Base-by-base conservation (phyloP, 2,797 vertebrate genomes). In the Semotilus atromaculatus region DNA sequence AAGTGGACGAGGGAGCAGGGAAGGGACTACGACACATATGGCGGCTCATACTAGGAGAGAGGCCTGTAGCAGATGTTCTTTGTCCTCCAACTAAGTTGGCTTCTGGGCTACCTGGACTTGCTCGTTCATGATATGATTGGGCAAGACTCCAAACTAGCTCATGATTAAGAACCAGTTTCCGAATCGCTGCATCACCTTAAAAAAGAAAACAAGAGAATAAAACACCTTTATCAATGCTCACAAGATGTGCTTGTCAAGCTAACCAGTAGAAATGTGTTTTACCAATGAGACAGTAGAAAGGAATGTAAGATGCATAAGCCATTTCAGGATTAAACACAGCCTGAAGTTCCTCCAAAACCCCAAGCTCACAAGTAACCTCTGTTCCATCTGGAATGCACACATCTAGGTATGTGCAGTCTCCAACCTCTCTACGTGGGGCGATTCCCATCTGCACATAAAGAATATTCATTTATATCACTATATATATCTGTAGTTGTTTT, bases 211-310 rank as follows among this genome's bases (percentile, higher is more conserved):
- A 71, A 34, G 9, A 36, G 5, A 34, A 36, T 1, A 53, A 21
- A 64, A 19, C 16, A 58, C 9, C 38, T 67, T 19, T 40, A n/a
- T 38, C 21, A 71, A 21, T 55, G 23, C n/a, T 55, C 36, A 55
- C 21, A 4, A 45, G 31, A 6, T 40, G 34, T 81, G 21, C 34
- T 51, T 13, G 23, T 43, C 19, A 70, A 13, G 21, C 1, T 60
- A 60, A 31, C 21, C 19, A 48, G 10, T 1, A n/a, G 6, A 66
- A 53, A 72, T n/a, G 21, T 66, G 21, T 38, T 84, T 85, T 95
- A 99, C 98, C 98, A 89, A 99, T 95, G 88, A 99, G 94, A 92
- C 97, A 98, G 89, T 96, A 96, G 95, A 99, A 99, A 26, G 98
- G 97, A 89, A 99, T 95, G 91, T 97, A 99, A 85, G 98, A 97